Conservation (phyloP, 2,797 vertebrate genomes). For the Taeniopygia guttata region DNA sequence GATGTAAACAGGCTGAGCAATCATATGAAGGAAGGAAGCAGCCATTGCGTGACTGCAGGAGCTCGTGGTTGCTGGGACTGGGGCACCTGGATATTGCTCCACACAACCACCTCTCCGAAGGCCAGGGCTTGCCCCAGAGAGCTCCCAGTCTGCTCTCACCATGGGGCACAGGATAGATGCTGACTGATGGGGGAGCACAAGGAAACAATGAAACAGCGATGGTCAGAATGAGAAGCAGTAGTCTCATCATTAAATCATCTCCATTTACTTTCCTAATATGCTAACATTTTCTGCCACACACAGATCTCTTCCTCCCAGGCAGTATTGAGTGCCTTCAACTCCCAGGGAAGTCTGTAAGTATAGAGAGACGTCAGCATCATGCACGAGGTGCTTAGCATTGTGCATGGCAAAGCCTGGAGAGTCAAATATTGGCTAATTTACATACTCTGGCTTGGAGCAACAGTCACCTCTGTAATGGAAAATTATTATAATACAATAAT, state of each 20-base stretch:
- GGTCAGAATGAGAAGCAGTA: slow-evolving; percentile 46
- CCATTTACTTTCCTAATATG: slow-evolving; percentile 61
- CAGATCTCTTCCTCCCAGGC: slow-evolving; percentile 53
- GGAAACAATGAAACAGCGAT: slow-evolving; percentile 55
- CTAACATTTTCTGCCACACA: slow-evolving; percentile 63
- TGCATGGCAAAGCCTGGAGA: slow-evolving; percentile 38
- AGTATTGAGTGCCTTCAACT: slow-evolving; percentile 32
- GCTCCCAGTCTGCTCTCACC: background rate
- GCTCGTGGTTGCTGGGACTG: background rate
- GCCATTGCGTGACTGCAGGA: slow-evolving; percentile 11
- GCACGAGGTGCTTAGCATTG: slow-evolving; percentile 48
- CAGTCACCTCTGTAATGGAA: slow-evolving; percentile 64
- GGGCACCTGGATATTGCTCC: slow-evolving; percentile 5
- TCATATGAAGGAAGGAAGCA: slow-evolving; percentile 18
- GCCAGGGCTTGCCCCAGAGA: background rate
- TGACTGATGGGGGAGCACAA: background rate
- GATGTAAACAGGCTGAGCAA: slow-evolving; percentile 67
- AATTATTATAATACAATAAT: slow-evolving; percentile 60
- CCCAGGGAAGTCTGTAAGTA: slow-evolving; percentile 38
- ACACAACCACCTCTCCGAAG: rapidly evolving
- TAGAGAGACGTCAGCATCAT: slow-evolving; percentile 32
- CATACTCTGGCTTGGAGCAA: slow-evolving; percentile 34
- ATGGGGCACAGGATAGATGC: background rate
- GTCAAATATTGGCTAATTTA: slow-evolving; percentile 39
- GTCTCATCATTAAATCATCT: slow-evolving; percentile 61